Conservation (phyloP, 2,888 invertebrate genomes). For the Drosophila formosana region DNA sequence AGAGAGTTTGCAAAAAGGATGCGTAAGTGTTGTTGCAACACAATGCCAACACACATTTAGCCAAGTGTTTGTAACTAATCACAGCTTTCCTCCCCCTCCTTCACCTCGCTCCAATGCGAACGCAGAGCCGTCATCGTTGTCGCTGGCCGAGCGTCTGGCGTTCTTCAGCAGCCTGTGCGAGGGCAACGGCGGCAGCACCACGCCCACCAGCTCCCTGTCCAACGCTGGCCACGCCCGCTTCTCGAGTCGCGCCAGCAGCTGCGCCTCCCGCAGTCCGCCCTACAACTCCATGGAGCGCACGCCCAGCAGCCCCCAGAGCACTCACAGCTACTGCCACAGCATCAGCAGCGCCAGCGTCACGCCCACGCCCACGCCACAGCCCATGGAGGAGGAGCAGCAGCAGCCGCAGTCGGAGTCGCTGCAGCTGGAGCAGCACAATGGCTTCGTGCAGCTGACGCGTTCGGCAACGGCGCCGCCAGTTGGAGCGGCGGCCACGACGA, state of each 20-base stretch:
- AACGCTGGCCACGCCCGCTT: conserved; percentile 18
- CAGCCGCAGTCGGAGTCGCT: not conserved
- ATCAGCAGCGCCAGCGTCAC: conserved; percentile 77
- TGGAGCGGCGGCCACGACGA: conserved; percentile 16
- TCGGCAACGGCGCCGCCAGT: conserved; percentile 33
- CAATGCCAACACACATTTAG: not conserved
- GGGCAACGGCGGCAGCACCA: conserved; percentile 31
- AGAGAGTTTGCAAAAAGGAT: conserved; percentile 57
- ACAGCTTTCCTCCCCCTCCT: not conserved
- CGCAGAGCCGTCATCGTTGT: conserved; percentile 84
- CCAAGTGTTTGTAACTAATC: not conserved
- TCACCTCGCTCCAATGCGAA: not conserved
- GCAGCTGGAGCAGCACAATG: conserved; percentile 14
- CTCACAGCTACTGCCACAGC: conserved; percentile 64
- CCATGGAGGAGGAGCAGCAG: conserved; percentile 1
- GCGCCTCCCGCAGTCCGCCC: conserved; percentile 62
- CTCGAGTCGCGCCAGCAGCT: conserved; percentile 62
- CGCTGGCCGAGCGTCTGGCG: conserved; percentile 83
- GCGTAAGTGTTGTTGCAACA: conserved; percentile 65
- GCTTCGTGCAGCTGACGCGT: conserved; percentile 29
- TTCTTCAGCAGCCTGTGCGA: conserved; percentile 84
- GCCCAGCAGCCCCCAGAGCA: conserved; percentile 76
- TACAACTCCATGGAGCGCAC: conserved; percentile 71
- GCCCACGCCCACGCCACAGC: conserved; percentile 46
- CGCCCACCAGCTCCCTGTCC: conserved; percentile 11